Evolutionary conservation across 2,113 vertebrate genomes (phyloP).

Genomic region (Engystomops pustulosus): DNA sequence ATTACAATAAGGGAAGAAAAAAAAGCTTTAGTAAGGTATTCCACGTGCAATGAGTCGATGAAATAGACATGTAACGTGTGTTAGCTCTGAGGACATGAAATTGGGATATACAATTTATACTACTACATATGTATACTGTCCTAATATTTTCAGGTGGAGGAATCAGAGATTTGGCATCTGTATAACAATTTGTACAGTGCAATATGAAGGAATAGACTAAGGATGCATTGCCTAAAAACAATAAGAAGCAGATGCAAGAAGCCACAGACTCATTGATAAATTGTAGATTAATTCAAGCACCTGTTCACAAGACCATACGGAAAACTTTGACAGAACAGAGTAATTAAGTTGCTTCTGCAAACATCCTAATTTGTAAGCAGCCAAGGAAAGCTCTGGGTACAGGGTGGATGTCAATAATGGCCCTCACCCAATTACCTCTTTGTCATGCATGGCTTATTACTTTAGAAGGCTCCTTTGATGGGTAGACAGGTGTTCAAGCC

Average conservation of each 20-base stretch:
- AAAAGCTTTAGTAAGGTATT: background rate
- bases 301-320: background rate
- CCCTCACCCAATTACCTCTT: slow-evolving; percentile 21
- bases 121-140: background rate
- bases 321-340: background rate
- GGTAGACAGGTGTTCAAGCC: slow-evolving; percentile 44
- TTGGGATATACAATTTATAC: background rate
- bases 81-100: background rate
- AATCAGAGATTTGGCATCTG: background rate
- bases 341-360: background rate
- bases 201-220: background rate
- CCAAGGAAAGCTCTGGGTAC: background rate
- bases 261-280: no score
- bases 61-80: background rate
- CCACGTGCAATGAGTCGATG: background rate
- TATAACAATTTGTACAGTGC: background rate
- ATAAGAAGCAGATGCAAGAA: no score
- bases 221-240: no score
- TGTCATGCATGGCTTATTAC: slow-evolving; percentile 34
- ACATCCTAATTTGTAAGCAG: background rate
- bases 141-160: background rate
- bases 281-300: no score
- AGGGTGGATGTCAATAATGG: slow-evolving; percentile 20
- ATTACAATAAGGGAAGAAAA: background rate
- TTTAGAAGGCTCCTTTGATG: slow-evolving; percentile 48